phyloP scores from a whole-genome alignment of 2,113 vertebrate species.

The Rattus rattus region DNA sequence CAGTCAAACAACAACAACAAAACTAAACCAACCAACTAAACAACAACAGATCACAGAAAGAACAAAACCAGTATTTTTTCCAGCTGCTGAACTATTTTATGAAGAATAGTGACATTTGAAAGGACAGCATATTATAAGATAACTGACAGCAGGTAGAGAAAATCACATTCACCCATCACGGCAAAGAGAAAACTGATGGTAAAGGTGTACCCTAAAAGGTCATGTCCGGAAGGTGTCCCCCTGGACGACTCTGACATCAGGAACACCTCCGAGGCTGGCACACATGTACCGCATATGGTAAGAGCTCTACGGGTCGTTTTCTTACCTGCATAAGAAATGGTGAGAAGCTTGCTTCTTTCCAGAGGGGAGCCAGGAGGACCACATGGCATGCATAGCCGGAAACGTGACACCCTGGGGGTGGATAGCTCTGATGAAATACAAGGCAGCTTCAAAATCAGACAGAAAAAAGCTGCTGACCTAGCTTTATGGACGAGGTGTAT shows the following conservation, averaged over 20 bases:
- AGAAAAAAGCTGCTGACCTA: not conserved
- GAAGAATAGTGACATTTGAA: constrained; percentile 20
- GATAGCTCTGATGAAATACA: constrained; percentile 62
- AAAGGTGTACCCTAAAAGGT: not conserved
- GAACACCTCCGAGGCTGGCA: not conserved
- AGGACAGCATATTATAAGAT: constrained; percentile 48
- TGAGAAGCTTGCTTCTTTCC: constrained; percentile 97
- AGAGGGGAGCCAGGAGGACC: constrained; percentile 97
- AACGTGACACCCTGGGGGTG: constrained; percentile 94
- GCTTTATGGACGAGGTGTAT: not conserved
- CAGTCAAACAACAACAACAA: not conserved
- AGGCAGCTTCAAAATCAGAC: constrained; percentile 29
- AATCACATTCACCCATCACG: not conserved
- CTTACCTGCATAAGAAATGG: constrained; percentile 96
- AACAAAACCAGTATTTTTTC: not conserved
- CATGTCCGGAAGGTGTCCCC: not conserved
- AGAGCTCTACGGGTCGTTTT: not conserved
- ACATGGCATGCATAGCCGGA: constrained; percentile 98
- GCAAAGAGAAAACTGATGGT: constrained; percentile 13
- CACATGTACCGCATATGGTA: not conserved
- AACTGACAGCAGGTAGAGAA: constrained; percentile 19
- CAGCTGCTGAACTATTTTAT: not conserved
- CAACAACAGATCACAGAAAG: constrained; percentile 29
- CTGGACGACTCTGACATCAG: not conserved
- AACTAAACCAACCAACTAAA: not conserved